Conservation (phyloP, 2,888 invertebrate species). For the Allacma fusca region DNA sequence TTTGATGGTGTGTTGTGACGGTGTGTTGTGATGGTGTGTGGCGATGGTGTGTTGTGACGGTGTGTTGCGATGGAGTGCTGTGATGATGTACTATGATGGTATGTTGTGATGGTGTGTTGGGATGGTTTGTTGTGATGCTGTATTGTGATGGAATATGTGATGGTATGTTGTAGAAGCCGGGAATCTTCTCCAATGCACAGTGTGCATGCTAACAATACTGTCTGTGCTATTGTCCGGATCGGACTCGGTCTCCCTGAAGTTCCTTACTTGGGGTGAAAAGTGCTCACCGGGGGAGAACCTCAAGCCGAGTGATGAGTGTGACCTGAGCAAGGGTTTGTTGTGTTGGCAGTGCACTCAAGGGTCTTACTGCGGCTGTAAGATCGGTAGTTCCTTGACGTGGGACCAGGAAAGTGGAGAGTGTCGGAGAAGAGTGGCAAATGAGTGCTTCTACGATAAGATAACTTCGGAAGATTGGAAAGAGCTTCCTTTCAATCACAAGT, state of each 20-base stretch:
- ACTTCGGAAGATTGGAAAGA: slow-evolving; percentile 6
- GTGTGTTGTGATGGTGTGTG: no score
- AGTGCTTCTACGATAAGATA: slow-evolving; percentile 21
- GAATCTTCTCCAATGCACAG: no score
- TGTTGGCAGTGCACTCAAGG: slow-evolving; percentile 42
- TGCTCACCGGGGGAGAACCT: neutral
- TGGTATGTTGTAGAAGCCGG: no score
- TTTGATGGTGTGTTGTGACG: no score
- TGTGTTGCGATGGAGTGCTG: no score
- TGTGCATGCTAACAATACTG: no score
- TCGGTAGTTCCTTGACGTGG: slow-evolving; percentile 15
- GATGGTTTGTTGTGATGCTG: no score
- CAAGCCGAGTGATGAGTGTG: neutral
- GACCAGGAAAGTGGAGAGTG: slow-evolving; percentile 38
- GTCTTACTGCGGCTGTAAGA: slow-evolving; percentile 38
- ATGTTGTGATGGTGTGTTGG: no score
- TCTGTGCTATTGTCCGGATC: no score
- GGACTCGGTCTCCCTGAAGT: neutral
- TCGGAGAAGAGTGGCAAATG: slow-evolving; percentile 25
- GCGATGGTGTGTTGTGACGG: no score
- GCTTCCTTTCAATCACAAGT: slow-evolving; percentile 40
- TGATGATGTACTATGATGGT: no score
- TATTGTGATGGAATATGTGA: no score
- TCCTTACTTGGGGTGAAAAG: slow-evolving; percentile 9
- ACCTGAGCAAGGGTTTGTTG: slow-evolving; percentile 5